Evolutionary conservation across 2,797 vertebrate species (phyloP).

Genomic region (Nyctalus aviator): DNA sequence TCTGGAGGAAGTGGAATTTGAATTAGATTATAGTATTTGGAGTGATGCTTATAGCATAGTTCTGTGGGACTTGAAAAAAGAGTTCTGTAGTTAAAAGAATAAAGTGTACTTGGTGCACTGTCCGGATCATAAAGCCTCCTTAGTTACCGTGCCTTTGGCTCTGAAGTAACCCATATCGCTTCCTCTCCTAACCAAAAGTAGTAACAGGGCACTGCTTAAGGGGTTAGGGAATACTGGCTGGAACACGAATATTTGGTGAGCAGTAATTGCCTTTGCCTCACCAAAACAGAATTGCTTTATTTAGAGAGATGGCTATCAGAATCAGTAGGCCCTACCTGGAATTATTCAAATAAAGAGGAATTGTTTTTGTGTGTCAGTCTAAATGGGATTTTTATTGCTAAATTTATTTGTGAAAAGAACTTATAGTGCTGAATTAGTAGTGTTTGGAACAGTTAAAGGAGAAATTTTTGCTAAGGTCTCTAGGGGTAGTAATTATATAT

Average conservation of each 20-base stretch:
- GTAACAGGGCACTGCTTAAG: background rate
- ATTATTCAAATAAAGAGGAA: constrained; percentile 32
- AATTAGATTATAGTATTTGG: constrained; percentile 37
- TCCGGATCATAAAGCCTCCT: constrained; percentile 10
- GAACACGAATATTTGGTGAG: constrained; percentile 1
- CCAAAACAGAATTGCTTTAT: constrained; percentile 28
- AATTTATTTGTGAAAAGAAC: constrained; percentile 48
- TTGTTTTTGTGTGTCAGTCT: constrained; percentile 28
- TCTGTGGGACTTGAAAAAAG: background rate
- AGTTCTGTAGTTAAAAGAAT: constrained; percentile 33
- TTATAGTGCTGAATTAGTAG: constrained; percentile 34
- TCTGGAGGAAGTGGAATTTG: constrained; percentile 53
- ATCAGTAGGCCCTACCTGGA: constrained; percentile 49
- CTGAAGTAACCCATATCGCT: constrained; percentile 24
- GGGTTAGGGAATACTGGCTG: background rate
- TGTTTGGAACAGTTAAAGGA: constrained; percentile 1
- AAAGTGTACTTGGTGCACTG: background rate
- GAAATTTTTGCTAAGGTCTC: constrained; percentile 44
- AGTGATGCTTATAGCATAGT: background rate
- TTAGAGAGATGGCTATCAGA: background rate
- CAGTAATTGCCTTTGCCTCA: constrained; percentile 22
- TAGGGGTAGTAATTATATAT: background rate
- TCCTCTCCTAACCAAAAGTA: constrained; percentile 41
- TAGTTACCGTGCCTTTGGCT: constrained; percentile 44
- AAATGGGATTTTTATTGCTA: constrained; percentile 42